Evolutionary conservation across 2,797 vertebrate genomes (phyloP).

Genomic region (Onychomys arenicola): DNA sequence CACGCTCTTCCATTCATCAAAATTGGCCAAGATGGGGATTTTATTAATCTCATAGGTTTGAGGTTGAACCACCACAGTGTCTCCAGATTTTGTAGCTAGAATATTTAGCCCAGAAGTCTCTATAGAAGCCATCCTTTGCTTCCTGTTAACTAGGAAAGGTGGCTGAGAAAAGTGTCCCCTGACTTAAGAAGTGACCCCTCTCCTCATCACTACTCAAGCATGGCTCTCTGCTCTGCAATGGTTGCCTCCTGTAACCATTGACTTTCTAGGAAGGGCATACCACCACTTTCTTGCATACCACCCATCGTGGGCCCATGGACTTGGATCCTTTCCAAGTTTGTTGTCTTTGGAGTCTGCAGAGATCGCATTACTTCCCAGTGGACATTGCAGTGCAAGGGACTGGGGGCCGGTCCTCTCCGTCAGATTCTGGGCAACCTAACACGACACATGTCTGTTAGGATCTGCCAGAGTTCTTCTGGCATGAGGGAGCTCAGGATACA

Average conservation of each 20-base stretch:
- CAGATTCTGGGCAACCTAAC: too few relatives aligned
- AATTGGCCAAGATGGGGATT: not conserved
- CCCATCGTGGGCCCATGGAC: too few relatives aligned
- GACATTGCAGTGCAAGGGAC: not conserved
- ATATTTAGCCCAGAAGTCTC: not conserved
- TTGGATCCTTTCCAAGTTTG: not conserved
- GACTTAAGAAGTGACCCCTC: not conserved
- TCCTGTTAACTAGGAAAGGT: not conserved
- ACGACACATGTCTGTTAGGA: not conserved
- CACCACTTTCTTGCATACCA: accelerated
- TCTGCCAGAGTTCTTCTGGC: not conserved
- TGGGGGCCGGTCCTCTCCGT: not conserved
- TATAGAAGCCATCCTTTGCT: not conserved
- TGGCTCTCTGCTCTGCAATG: accelerated
- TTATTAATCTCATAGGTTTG: not conserved
- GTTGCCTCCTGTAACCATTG: accelerated
- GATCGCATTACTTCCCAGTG: not conserved
- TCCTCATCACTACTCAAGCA: not conserved
- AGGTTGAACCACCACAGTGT: not conserved
- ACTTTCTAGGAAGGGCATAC: not conserved
- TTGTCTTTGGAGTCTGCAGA: not conserved
- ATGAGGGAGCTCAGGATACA: too few relatives aligned
- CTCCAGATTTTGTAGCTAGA: not conserved
- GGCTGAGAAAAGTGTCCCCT: not conserved
- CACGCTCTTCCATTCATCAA: not conserved